Evolutionary conservation across 92 coral and sea anemone species (phyloP).

Genomic region (Parazoanthus darwini): DNA sequence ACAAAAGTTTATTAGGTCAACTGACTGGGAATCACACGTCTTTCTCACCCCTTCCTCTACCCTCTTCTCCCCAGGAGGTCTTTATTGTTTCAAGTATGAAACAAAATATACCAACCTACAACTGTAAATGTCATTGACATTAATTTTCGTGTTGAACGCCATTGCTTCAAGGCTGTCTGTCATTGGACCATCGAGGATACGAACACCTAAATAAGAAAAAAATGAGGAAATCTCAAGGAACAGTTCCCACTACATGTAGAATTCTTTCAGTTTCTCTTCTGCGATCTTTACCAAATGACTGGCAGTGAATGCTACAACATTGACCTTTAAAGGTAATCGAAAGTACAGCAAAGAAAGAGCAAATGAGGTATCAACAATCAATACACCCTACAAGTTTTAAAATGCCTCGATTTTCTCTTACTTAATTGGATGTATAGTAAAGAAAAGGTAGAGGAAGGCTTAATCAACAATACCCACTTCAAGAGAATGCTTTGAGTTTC

Average conservation of each 20-base stretch:
- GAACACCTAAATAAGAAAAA: slow-evolving; percentile 62
- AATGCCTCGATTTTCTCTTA: too few relatives aligned
- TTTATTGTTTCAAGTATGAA: not conserved
- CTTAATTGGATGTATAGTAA: not conserved
- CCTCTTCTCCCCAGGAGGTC: not conserved
- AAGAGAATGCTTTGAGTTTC: not conserved
- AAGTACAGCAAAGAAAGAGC: not conserved
- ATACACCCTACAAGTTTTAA: too few relatives aligned
- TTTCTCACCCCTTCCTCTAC: not conserved
- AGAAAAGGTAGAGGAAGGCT: too few relatives aligned
- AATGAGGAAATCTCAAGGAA: not conserved
- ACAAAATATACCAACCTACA: slow-evolving; percentile 71
- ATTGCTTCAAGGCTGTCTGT: slow-evolving; percentile 98
- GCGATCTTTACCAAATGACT: too few relatives aligned
- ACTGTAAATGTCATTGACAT: slow-evolving; percentile 93
- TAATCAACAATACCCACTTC: not conserved
- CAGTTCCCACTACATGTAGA: not conserved
- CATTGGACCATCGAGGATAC: slow-evolving; percentile 98
- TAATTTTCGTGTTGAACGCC: slow-evolving; percentile 90
- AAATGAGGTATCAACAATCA: too few relatives aligned
- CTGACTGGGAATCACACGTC: not conserved
- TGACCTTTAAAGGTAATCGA: not conserved
- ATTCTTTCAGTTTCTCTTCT: not conserved
- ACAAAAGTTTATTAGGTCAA: too few relatives aligned
- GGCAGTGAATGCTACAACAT: not conserved